Evolutionary conservation across 2,113 vertebrate genomes (phyloP).

Genomic region (Campylorhamphus procurvoides): DNA sequence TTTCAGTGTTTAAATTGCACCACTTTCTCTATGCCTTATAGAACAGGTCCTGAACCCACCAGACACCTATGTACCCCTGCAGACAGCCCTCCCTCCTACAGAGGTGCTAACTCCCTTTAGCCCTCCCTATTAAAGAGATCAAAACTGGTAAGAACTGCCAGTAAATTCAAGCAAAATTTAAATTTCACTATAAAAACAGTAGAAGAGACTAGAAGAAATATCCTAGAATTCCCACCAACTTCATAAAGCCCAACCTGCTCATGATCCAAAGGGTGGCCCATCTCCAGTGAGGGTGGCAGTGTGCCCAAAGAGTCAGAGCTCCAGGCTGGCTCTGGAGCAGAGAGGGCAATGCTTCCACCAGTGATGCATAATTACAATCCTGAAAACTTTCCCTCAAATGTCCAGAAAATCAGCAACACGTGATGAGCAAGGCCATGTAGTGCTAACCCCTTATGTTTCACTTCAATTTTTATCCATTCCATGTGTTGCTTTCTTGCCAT

Average conservation of each 20-base stretch:
- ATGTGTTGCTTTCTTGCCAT: slow-evolving; percentile 36
- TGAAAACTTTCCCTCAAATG: neutral
- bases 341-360: neutral
- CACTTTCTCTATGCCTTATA: neutral
- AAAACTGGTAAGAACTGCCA: neutral
- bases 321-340: neutral
- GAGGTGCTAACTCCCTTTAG: neutral
- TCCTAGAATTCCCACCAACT: neutral
- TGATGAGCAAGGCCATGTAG: neutral
- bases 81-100: neutral
- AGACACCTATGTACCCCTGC: neutral
- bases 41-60: neutral
- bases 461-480: slow-evolving; percentile 39
- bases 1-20: neutral
- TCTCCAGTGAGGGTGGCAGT: neutral
- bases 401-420: slow-evolving; percentile 9
- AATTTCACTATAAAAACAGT: neutral
- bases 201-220: neutral
- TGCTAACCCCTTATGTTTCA: neutral
- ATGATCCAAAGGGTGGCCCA: neutral
- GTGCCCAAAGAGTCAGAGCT: neutral
- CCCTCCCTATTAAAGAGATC: neutral
- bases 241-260: neutral
- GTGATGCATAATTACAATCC: neutral
- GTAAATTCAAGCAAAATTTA: neutral